phyloP scores from a whole-genome alignment of 2,888 invertebrate genomes.

The Colostygia pectinataria region DNA sequence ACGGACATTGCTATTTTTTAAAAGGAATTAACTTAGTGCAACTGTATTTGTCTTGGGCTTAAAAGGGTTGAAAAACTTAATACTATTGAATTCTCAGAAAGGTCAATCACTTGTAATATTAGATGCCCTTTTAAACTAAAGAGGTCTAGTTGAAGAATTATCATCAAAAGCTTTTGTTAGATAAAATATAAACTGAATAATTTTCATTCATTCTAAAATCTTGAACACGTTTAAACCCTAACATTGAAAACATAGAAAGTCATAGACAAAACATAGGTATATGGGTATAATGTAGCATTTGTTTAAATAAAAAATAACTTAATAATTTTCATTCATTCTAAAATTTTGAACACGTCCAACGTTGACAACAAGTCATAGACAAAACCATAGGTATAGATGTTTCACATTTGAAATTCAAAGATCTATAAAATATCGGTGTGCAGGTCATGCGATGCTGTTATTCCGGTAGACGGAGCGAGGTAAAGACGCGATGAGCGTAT shows the following conservation, averaged over 20 bases:
- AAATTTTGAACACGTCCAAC: no score
- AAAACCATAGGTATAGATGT: slow-evolving; percentile 12
- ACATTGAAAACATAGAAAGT: neutral
- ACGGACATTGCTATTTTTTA: slow-evolving; percentile 46
- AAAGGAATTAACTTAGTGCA: slow-evolving; percentile 21
- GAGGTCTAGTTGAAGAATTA: no score
- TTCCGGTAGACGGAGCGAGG: slow-evolving; percentile 66
- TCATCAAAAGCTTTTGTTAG: no score
- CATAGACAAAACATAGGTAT: slow-evolving; percentile 10
- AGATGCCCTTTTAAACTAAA: neutral
- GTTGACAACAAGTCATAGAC: slow-evolving; percentile 4
- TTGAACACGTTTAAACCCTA: no score
- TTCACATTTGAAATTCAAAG: slow-evolving; percentile 43
- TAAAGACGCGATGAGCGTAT: slow-evolving; percentile 49
- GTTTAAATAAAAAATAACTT: no score
- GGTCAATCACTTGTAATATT: slow-evolving; percentile 16
- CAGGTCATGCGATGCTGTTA: slow-evolving; percentile 65
- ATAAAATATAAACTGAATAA: no score
- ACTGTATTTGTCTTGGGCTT: slow-evolving; percentile 30
- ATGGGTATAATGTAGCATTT: no score
- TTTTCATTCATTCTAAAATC: no score
- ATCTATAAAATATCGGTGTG: slow-evolving; percentile 50
- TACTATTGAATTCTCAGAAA: slow-evolving; percentile 10
- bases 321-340: no score
- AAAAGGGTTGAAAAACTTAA: slow-evolving; percentile 18